Percentiles rank a stretch among this genome's conserved stretches.
These are phyloP conservation scores for Yponomeuta evonymella DNA, from an alignment of 2,888 invertebrate species.

Conservation along the genomic window DNA sequence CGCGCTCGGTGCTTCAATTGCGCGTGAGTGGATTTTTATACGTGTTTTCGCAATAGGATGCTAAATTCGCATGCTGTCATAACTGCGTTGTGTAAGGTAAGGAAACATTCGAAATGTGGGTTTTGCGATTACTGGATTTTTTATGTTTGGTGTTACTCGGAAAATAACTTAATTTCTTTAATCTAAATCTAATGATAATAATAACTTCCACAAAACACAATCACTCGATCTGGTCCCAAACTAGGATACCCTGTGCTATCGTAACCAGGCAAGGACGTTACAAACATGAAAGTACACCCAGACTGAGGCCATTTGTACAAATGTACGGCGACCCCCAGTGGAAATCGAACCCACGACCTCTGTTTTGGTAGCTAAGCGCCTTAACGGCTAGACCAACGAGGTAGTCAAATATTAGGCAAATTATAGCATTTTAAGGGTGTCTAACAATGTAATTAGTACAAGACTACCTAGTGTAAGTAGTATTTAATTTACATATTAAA, in stretches of 20 bases:
- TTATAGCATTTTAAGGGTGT: not conserved
- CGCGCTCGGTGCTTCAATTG: conserved; percentile 61
- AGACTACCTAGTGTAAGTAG: not conserved
- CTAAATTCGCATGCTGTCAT: not conserved
- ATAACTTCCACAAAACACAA: no score
- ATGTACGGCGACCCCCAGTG: no score
- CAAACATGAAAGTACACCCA: no score
- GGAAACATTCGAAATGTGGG: not conserved
- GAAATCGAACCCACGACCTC: no score
- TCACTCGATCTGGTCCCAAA: no score
- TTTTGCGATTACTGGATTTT: not conserved
- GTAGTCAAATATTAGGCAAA: no score
- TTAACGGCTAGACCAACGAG: no score
- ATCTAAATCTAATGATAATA: no score
- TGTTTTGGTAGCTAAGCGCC: no score
- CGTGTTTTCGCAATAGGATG: conserved; percentile 2
- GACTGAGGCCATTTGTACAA: no score
- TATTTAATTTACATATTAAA: not conserved
- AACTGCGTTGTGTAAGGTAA: not conserved
- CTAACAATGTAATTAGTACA: not conserved
- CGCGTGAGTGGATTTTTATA: conserved; percentile 47
- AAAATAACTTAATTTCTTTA: not conserved
- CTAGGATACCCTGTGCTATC: no score
- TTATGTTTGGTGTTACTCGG: not conserved
- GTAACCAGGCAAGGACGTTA: no score